Evolutionary conservation across 1,140 invertebrate species (phyloP).

Genomic region (Drosophila fuyamai): DNA sequence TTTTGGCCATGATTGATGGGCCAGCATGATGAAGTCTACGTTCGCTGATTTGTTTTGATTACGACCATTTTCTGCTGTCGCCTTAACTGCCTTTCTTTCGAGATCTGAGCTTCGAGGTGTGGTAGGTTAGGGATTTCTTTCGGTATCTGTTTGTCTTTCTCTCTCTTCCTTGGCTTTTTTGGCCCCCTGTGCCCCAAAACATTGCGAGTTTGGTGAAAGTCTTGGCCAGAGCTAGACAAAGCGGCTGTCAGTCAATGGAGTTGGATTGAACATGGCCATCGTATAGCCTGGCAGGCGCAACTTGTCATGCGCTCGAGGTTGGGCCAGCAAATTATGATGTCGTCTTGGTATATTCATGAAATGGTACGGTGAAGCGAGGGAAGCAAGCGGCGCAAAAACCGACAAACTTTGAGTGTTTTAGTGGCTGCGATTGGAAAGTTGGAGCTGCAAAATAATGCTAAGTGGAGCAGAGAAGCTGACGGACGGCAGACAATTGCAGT

Average conservation of each 20-base stretch:
- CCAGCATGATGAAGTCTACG: slow-evolving; percentile 69
- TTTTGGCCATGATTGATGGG: slow-evolving; percentile 79
- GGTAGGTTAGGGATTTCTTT: slow-evolving; percentile 73
- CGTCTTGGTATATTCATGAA: slow-evolving; percentile 25
- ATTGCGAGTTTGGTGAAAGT: slow-evolving; percentile 42
- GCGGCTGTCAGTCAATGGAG: slow-evolving; percentile 45
- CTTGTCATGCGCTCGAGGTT: slow-evolving; percentile 44
- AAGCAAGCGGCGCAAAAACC: not conserved
- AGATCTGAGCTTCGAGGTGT: slow-evolving; percentile 55
- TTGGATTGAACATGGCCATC: slow-evolving; percentile 41
- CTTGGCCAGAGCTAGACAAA: slow-evolving; percentile 53
- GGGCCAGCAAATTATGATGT: slow-evolving; percentile 59
- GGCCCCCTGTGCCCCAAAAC: too few species aligned
- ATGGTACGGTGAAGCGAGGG: not conserved
- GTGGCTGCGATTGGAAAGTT: slow-evolving; percentile 59
- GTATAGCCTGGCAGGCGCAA: slow-evolving; percentile 38
- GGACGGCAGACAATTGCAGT: slow-evolving; percentile 47
- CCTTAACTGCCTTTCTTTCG: slow-evolving; percentile 56
- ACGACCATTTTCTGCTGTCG: slow-evolving; percentile 65
- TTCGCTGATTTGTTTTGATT: slow-evolving; percentile 79
- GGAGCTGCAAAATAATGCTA: slow-evolving; percentile 37
- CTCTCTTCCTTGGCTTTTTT: not conserved
- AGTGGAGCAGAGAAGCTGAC: slow-evolving; percentile 39
- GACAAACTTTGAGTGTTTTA: slow-evolving; percentile 42
- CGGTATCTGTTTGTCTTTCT: slow-evolving; percentile 10